A percentile compares a stretch with the other conserved stretches of the same genome.
These are phyloP conservation scores for Zenarchopterus dispar DNA, from an alignment of 2,797 vertebrate genomes.

Conservation along the genomic window DNA sequence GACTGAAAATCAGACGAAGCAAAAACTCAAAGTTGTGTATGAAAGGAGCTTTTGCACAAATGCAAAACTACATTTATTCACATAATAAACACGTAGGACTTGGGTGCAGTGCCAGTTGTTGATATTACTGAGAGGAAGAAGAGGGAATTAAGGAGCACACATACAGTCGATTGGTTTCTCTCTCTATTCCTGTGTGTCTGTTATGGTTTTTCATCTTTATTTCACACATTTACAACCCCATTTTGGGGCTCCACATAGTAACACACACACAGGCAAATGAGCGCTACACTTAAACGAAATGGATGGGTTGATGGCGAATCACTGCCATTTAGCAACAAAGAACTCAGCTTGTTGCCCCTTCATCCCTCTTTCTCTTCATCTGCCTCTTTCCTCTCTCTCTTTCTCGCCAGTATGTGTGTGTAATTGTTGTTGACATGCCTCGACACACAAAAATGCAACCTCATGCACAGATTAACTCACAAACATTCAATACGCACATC, in stretches of 20 bases:
- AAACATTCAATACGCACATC: slow-evolving; percentile 3
- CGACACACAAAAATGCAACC: slow-evolving; percentile 19
- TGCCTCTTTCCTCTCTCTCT: slow-evolving; percentile 22
- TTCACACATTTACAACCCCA: slow-evolving; percentile 38
- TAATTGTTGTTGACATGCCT: slow-evolving; percentile 43
- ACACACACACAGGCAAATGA: slow-evolving; percentile 46
- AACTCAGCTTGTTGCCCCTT: slow-evolving; percentile 71
- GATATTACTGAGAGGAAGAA: slow-evolving; percentile 29
- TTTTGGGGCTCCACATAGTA: slow-evolving; percentile 28
- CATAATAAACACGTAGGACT: slow-evolving; percentile 21
- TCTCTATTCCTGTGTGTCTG: slow-evolving; percentile 34
- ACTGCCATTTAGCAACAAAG: slow-evolving; percentile 77
- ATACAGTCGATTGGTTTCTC: slow-evolving; percentile 33
- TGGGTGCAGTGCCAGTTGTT: slow-evolving; percentile 54
- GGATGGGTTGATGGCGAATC: slow-evolving; percentile 68
- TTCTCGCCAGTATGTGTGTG: slow-evolving; percentile 37
- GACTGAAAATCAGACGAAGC: too few species aligned
- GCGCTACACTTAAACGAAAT: slow-evolving; percentile 69
- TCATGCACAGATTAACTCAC: slow-evolving; percentile 17
- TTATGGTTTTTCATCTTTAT: slow-evolving; percentile 47
- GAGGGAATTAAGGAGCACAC: slow-evolving; percentile 9
- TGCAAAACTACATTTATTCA: slow-evolving; percentile 11
- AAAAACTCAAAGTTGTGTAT: too few species aligned
- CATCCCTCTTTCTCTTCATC: slow-evolving; percentile 42
- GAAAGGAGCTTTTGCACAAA: slow-evolving; percentile 14